Percentiles rank a stretch among this genome's conserved stretches.
phyloP scores from a whole-genome alignment of 1,140 invertebrate genomes.

The Solenopsis fugax region DNA sequence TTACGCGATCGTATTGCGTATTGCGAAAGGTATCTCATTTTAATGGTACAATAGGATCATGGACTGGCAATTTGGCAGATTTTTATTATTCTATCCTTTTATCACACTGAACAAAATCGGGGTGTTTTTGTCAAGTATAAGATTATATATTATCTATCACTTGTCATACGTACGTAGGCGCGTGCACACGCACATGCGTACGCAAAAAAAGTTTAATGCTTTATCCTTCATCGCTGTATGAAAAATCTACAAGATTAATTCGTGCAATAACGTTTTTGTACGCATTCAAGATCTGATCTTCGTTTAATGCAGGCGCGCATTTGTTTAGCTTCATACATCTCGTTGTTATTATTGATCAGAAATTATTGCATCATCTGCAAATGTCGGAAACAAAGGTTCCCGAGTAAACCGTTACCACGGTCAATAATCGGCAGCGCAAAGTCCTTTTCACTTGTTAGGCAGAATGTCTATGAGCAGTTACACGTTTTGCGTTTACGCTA shows the following conservation, averaged over 20 bases:
- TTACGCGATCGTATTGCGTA: conserved; percentile 24
- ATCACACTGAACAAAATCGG: not conserved
- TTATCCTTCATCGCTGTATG: too few species aligned
- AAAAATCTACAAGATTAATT: not conserved
- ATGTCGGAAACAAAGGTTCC: not conserved
- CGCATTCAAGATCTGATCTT: not conserved
- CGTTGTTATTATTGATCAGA: not conserved
- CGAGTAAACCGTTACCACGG: not conserved
- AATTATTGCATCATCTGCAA: not conserved
- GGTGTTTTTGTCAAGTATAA: not conserved
- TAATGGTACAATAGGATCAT: conserved; percentile 24
- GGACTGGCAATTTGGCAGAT: not conserved
- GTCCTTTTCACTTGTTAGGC: conserved; percentile 50
- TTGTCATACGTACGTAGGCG: not conserved
- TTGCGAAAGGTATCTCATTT: conserved; percentile 42
- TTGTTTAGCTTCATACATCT: not conserved
- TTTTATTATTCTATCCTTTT: conserved; percentile 27
- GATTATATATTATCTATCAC: not conserved
- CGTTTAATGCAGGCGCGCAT: not conserved
- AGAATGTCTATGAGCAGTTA: conserved; percentile 31
- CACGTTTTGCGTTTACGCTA: conserved; percentile 66
- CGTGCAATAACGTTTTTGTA: not conserved
- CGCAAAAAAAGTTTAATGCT: not conserved
- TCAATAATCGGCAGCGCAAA: not conserved
- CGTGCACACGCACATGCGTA: not conserved